phyloP scores from a whole-genome alignment of 2,888 invertebrate species.

The Hemistola chrysoprasaria region DNA sequence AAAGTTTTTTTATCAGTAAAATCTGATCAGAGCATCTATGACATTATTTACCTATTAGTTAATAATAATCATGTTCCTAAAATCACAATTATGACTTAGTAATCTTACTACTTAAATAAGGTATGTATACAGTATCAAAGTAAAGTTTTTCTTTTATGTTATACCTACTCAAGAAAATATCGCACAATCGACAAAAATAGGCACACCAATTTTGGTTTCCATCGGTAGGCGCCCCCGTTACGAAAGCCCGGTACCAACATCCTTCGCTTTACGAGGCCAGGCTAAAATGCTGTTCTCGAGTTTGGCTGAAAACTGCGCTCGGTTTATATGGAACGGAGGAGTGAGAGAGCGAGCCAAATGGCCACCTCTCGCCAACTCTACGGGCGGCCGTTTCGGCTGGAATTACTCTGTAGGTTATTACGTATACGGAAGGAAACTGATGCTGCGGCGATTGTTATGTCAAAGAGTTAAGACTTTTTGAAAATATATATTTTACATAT shows the following conservation, averaged over 20 bases:
- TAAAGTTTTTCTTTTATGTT: too few relatives aligned
- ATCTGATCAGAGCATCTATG: too few relatives aligned
- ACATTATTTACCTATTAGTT: too few relatives aligned
- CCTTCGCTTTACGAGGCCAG: slow-evolving; percentile 70
- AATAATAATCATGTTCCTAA: too few relatives aligned
- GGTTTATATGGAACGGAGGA: slow-evolving; percentile 72
- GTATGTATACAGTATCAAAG: too few relatives aligned
- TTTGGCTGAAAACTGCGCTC: slow-evolving; percentile 66
- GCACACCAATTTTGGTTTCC: too few relatives aligned
- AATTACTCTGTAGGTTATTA: slow-evolving; percentile 57
- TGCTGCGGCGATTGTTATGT: slow-evolving; percentile 10
- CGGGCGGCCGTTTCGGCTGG: slow-evolving; percentile 64
- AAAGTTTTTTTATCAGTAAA: too few relatives aligned
- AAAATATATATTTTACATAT: too few relatives aligned
- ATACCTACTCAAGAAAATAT: too few relatives aligned
- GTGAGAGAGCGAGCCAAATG: slow-evolving; percentile 68
- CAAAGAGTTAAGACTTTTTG: neutral
- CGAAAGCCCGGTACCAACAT: slow-evolving; percentile 52
- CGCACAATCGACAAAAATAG: slow-evolving; percentile 9
- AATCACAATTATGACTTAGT: too few relatives aligned
- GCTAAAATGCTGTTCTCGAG: slow-evolving; percentile 73
- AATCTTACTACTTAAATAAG: too few relatives aligned
- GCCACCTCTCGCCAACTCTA: slow-evolving; percentile 70
- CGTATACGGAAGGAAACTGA: slow-evolving; percentile 31
- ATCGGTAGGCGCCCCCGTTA: slow-evolving; percentile 8